Evolutionary conservation across 2,888 invertebrate genomes (phyloP).

Genomic region (Trissolcus japonicus): DNA sequence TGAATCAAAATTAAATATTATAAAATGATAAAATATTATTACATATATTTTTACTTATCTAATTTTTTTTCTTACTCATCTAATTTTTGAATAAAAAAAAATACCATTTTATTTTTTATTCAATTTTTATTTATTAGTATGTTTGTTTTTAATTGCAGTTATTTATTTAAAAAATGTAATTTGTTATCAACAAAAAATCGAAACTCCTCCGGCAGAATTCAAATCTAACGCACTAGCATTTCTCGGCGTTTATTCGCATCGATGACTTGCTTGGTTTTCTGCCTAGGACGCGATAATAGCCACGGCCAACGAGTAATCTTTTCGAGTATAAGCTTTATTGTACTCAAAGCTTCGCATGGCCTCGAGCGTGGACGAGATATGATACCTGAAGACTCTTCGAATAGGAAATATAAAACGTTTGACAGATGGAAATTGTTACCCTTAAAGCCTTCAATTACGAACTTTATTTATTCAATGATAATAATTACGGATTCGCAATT

Average conservation of each 20-base stretch:
- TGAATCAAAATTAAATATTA: too few species aligned
- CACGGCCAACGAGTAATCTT: conserved; percentile 46
- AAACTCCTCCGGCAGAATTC: conserved; percentile 36
- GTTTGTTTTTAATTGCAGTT: too few species aligned
- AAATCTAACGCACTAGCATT: conserved; percentile 39
- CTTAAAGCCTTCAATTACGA: background rate
- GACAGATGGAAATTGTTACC: conserved; percentile 30
- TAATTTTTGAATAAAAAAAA: too few species aligned
- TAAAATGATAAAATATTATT: too few species aligned
- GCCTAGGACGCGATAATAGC: conserved; percentile 55
- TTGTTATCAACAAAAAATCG: too few species aligned
- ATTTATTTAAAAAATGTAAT: too few species aligned
- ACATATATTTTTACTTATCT: too few species aligned
- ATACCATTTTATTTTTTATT: too few species aligned
- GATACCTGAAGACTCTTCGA: conserved; percentile 19
- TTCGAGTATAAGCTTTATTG: conserved; percentile 48
- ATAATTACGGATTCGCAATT: too few species aligned
- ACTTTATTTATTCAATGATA: conserved; percentile 2
- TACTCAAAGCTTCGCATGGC: conserved; percentile 40
- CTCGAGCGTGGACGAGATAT: conserved; percentile 27
- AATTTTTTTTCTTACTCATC: too few species aligned
- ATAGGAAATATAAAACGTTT: conserved; percentile 11
- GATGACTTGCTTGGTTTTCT: conserved; percentile 41
- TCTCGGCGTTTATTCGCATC: conserved; percentile 41
- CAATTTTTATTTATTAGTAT: too few species aligned